Conservation (phyloP, 2,888 invertebrate genomes). For the Macrosoma leucophasiata region DNA sequence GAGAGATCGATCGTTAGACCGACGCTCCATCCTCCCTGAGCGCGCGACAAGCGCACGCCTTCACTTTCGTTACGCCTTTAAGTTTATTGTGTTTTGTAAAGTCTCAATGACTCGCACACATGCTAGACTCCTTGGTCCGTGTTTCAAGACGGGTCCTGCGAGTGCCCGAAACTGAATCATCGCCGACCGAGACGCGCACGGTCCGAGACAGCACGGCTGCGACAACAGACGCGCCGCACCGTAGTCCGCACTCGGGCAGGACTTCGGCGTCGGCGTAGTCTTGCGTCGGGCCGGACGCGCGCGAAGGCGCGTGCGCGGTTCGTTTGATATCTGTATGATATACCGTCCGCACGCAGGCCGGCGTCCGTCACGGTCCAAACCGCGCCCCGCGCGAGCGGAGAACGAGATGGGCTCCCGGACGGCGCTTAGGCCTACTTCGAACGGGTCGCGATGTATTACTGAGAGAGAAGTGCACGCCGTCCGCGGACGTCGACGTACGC, state of each 20-base stretch:
- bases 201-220: conserved; percentile 40
- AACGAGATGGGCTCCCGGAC: conserved; percentile 34
- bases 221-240: conserved; percentile 34
- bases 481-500: conserved; percentile 33
- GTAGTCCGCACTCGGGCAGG: conserved; percentile 40
- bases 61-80: conserved; percentile 82
- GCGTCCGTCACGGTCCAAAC: conserved; percentile 30
- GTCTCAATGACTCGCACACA: conserved; percentile 81
- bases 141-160: conserved; percentile 81
- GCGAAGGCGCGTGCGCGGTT: conserved; percentile 36
- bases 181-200: conserved; percentile 45
- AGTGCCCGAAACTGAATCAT: conserved; percentile 54
- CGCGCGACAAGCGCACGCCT: conserved; percentile 44
- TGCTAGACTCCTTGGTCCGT: conserved; percentile 59
- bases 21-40: conserved; percentile 60
- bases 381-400: conserved; percentile 15
- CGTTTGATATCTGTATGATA: conserved; percentile 17
- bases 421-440: conserved; percentile 56
- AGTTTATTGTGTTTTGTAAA: conserved; percentile 60
- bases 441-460: conserved; percentile 74
- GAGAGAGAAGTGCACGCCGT: conserved; percentile 45
- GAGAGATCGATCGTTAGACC: conserved; percentile 48
- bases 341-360: conserved; percentile 29
- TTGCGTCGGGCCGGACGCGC: conserved; percentile 43
- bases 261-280: conserved; percentile 35